Conservation (phyloP, 2,113 vertebrate genomes). For the Hipposideros armiger region DNA sequence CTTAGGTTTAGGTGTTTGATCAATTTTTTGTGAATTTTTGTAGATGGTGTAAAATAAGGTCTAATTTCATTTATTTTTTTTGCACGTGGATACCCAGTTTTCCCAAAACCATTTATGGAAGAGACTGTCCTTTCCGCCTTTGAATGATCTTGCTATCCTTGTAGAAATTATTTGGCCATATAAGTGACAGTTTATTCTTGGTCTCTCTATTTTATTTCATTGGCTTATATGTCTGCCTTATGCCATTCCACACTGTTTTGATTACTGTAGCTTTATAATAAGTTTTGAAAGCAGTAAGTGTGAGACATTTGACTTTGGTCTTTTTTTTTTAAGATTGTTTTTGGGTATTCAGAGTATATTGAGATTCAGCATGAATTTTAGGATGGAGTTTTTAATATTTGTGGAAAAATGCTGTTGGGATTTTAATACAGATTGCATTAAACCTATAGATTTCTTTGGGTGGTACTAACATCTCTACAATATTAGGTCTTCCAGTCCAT, state of each 20-base stretch:
- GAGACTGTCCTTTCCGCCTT: neutral
- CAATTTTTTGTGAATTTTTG: neutral
- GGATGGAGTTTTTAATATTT: neutral
- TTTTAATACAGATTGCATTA: slow-evolving; percentile 8
- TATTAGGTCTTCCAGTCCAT: neutral
- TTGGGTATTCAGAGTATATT: neutral
- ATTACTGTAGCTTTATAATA: neutral
- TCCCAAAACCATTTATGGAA: neutral
- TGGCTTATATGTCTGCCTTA: neutral
- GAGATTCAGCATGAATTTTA: neutral
- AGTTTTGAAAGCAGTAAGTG: neutral
- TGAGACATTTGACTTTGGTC: neutral
- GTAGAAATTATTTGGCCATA: neutral
- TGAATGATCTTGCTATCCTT: neutral
- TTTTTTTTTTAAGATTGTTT: neutral
- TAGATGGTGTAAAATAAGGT: neutral
- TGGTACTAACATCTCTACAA: neutral
- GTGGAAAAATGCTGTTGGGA: neutral
- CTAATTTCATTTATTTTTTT: neutral
- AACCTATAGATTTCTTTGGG: neutral
- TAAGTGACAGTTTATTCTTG: neutral
- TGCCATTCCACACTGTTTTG: neutral
- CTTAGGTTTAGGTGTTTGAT: neutral
- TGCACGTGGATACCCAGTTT: neutral
- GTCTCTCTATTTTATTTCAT: neutral